Conservation (phyloP, 2,113 vertebrate genomes). For the Hypanus sabinus region DNA sequence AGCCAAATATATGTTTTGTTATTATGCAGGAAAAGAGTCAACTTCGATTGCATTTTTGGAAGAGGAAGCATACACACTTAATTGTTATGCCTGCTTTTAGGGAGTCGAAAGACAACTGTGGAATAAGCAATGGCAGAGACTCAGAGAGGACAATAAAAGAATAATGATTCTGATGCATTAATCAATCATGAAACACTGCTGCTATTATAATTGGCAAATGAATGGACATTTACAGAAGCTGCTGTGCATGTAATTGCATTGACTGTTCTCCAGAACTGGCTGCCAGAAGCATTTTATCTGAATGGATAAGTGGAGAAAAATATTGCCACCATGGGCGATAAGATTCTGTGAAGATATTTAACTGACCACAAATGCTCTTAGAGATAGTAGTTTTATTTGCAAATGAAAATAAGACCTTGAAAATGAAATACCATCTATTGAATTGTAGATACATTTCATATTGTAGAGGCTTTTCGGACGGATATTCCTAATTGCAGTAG, state of each 20-base stretch:
- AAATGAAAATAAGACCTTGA: neutral
- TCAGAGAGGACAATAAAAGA: neutral
- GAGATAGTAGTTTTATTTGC: neutral
- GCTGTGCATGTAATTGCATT: constrained; percentile 9
- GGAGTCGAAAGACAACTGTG: neutral
- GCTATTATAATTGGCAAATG: neutral
- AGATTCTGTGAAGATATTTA: neutral
- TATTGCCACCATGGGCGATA: neutral
- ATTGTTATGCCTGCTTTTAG: neutral
- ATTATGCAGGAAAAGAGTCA: neutral
- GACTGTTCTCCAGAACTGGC: constrained; percentile 12
- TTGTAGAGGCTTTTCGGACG: neutral
- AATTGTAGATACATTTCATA: neutral
- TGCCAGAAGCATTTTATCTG: neutral
- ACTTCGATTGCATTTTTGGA: neutral
- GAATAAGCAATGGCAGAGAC: neutral
- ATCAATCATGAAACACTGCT: neutral
- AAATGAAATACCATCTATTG: neutral
- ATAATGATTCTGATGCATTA: neutral
- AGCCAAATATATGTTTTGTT: neutral
- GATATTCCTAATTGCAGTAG: neutral
- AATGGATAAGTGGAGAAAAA: constrained; percentile 1
- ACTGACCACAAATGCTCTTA: neutral
- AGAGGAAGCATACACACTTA: neutral
- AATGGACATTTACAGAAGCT: neutral